Conservation (phyloP, 2,888 invertebrate genomes). For the Marronus borbonicus region DNA sequence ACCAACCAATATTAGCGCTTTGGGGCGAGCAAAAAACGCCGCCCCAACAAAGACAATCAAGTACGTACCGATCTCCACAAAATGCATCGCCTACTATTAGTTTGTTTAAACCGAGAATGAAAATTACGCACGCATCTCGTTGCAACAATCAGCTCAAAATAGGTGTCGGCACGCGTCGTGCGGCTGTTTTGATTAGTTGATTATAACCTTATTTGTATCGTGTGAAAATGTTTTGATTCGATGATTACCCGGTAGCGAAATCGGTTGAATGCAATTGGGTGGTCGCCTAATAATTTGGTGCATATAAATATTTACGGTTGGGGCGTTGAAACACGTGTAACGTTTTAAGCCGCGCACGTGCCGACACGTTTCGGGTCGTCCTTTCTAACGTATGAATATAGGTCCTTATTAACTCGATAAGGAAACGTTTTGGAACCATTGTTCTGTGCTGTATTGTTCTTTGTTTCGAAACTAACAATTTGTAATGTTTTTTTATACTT, state of each 20-base stretch:
- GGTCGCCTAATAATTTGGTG: conserved; percentile 58
- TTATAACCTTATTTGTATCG: conserved; percentile 54
- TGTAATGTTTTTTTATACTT: too few relatives aligned
- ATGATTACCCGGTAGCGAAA: conserved; percentile 58
- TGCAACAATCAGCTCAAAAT: background rate
- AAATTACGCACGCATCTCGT: conserved; percentile 12
- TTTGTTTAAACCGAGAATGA: conserved; percentile 5
- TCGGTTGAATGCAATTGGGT: conserved; percentile 58
- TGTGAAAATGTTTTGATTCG: conserved; percentile 58
- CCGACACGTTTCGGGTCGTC: conserved; percentile 47
- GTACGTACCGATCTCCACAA: background rate
- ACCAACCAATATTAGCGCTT: background rate
- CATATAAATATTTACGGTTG: conserved; percentile 58
- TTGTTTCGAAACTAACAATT: too few relatives aligned
- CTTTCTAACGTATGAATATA: conserved; percentile 53
- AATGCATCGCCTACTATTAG: background rate
- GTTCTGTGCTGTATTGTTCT: too few relatives aligned
- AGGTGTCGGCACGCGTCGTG: background rate
- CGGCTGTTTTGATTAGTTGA: conserved; percentile 54
- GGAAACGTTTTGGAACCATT: conserved; percentile 2
- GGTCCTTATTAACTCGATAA: conserved; percentile 57
- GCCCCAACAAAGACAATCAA: conserved; percentile 21
- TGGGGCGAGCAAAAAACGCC: conserved; percentile 15
- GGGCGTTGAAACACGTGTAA: conserved; percentile 31
- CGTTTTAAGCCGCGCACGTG: conserved; percentile 49